A percentile compares a stretch with the other conserved stretches of the same genome.
Evolutionary conservation across 2,797 vertebrate species (phyloP).

Genomic region (Percopsis omiscomaycus): DNA sequence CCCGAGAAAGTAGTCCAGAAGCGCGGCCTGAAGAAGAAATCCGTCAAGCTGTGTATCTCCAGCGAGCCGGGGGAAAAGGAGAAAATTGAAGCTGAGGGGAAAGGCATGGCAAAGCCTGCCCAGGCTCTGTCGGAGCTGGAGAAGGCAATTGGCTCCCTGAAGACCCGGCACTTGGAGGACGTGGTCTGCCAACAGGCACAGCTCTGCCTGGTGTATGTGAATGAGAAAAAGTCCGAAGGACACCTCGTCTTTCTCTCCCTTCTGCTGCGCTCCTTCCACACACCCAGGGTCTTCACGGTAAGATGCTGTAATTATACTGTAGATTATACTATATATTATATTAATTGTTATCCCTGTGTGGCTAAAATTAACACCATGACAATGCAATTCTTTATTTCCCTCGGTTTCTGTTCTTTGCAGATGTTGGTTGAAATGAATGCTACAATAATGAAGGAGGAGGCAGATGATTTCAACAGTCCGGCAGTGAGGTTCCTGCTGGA

Average conservation of each 20-base stretch:
- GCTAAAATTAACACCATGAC: too few relatives aligned
- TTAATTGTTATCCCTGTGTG: too few relatives aligned
- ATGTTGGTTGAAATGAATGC: conserved; percentile 76
- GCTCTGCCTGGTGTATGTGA: conserved; percentile 86
- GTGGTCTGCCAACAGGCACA: conserved; percentile 88
- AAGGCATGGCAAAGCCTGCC: conserved; percentile 31
- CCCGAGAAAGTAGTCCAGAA: conserved; percentile 66
- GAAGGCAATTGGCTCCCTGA: conserved; percentile 58
- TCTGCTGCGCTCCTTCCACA: conserved; percentile 86
- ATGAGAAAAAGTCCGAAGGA: conserved; percentile 83
- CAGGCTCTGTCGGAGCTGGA: conserved; percentile 28
- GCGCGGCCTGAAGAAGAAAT: conserved; percentile 76
- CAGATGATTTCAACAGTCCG: conserved; percentile 70
- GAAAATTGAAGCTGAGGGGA: conserved; percentile 56
- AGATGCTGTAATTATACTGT: conserved; percentile 29
- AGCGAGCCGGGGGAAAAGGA: conserved; percentile 67
- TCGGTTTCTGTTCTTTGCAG: conserved; percentile 38
- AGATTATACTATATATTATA: too few relatives aligned
- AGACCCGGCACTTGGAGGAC: conserved; percentile 83
- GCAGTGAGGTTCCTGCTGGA: conserved; percentile 85
- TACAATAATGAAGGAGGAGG: conserved; percentile 14
- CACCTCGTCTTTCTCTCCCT: conserved; percentile 91
- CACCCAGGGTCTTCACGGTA: conserved; percentile 81
- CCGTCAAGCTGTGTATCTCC: conserved; percentile 82
- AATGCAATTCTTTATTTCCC: background rate